Conservation (phyloP, 2,113 vertebrate genomes). For the Dasyprocta punctata region DNA sequence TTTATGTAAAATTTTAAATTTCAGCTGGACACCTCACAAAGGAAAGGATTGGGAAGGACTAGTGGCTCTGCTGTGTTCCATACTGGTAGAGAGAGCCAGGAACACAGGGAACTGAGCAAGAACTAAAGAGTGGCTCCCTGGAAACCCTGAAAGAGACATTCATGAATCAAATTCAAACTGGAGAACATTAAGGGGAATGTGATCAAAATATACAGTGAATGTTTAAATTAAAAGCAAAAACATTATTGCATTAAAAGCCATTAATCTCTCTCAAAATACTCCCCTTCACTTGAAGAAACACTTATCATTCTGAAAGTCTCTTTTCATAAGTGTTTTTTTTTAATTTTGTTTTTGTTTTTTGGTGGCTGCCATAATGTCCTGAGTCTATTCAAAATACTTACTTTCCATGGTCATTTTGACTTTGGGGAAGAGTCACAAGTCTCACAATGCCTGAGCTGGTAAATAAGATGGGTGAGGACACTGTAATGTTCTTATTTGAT, state of each 20-base stretch:
- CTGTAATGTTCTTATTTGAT: neutral
- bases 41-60: neutral
- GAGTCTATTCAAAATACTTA: neutral
- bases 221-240: neutral
- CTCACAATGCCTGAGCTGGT: neutral
- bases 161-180: neutral
- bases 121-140: neutral
- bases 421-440: neutral
- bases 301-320: neutral
- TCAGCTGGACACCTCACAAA: too few species aligned
- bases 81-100: neutral
- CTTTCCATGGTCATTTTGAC: neutral
- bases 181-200: neutral
- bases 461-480: neutral
- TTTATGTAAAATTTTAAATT: too few species aligned
- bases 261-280: neutral
- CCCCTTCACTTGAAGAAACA: neutral
- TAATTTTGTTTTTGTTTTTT: neutral
- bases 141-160: neutral
- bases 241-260: neutral
- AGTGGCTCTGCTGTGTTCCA: neutral
- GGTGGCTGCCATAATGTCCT: neutral
- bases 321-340: too few species aligned
- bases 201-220: neutral
- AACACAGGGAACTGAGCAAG: neutral